Evolutionary conservation across 2,113 vertebrate species (phyloP).

Genomic region (Callipepla californica): DNA sequence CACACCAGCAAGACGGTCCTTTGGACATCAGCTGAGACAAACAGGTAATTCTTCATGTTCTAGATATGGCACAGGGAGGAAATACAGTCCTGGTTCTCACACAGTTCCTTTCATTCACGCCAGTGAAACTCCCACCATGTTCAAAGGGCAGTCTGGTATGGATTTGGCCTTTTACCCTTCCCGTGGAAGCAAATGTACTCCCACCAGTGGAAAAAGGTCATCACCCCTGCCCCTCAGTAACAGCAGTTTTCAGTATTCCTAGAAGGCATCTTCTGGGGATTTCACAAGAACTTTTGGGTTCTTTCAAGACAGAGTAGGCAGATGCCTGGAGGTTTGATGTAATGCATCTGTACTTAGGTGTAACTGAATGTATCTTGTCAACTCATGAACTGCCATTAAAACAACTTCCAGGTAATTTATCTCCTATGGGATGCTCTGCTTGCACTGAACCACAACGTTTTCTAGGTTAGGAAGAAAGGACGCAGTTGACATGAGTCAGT

Average conservation of each 20-base stretch:
- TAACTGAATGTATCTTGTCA: constrained; percentile 36
- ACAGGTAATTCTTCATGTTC: constrained; percentile 26
- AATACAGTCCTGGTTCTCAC: background rate
- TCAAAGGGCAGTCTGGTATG: background rate
- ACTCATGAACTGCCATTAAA: background rate
- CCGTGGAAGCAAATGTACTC: constrained; percentile 8
- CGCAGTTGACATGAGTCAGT: background rate
- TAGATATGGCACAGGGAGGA: background rate
- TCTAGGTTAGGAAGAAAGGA: background rate
- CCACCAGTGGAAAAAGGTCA: constrained; percentile 14
- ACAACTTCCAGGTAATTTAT: constrained; percentile 34
- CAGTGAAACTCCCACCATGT: background rate
- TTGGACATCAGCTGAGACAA: background rate
- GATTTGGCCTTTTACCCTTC: constrained; percentile 28
- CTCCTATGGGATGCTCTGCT: constrained; percentile 14
- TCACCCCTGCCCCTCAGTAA: background rate
- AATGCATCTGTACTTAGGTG: constrained; percentile 18
- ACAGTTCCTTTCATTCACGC: background rate
- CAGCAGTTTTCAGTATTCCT: background rate
- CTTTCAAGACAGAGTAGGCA: constrained; percentile 17
- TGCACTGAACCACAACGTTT: background rate
- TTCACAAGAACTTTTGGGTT: constrained; percentile 7
- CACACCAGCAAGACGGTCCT: background rate
- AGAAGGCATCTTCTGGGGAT: constrained; percentile 8
- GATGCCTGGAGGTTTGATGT: background rate